Conservation (phyloP, 2,888 invertebrate species). For the Andrena praecox region DNA sequence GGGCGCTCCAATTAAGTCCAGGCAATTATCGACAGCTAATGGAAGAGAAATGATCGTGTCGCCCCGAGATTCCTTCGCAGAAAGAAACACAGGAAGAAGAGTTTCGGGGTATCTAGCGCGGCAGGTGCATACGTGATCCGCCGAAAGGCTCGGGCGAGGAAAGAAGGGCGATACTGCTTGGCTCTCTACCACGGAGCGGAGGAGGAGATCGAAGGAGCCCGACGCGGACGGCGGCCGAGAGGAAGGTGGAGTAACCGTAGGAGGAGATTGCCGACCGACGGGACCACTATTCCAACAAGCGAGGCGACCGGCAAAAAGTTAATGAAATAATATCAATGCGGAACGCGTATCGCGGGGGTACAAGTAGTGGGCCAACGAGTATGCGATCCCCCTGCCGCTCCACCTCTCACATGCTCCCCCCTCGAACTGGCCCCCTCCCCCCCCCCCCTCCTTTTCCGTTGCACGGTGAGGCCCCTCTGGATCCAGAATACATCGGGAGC, state of each 20-base stretch:
- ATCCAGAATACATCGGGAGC: slow-evolving; percentile 43
- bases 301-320: slow-evolving; percentile 80
- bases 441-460: slow-evolving; percentile 37
- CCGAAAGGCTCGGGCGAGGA: slow-evolving; percentile 61
- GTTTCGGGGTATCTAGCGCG: slow-evolving; percentile 69
- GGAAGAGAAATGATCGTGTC: slow-evolving; percentile 50
- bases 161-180: slow-evolving; percentile 66
- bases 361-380: slow-evolving; percentile 81
- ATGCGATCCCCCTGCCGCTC: slow-evolving; percentile 66
- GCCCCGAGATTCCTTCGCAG: slow-evolving; percentile 53
- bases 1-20: slow-evolving; percentile 51
- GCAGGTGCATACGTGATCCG: slow-evolving; percentile 73
- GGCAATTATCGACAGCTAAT: slow-evolving; percentile 58
- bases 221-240: slow-evolving; percentile 48
- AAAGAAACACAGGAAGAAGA: slow-evolving; percentile 58
- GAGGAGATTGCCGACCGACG: slow-evolving; percentile 71
- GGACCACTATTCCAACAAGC: slow-evolving; percentile 77
- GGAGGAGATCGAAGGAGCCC: slow-evolving; percentile 56
- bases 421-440: slow-evolving; percentile 10
- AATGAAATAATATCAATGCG: slow-evolving; percentile 85
- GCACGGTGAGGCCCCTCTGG: slow-evolving; percentile 35
- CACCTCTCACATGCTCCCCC: slow-evolving; percentile 8
- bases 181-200: slow-evolving; percentile 47
- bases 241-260: slow-evolving; percentile 69
- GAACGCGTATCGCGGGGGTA: slow-evolving; percentile 83